Evolutionary conservation across 2,797 vertebrate genomes (phyloP), one percentile per base, ranked within the genome.

Genomic region (Siniperca obscura): DNA sequence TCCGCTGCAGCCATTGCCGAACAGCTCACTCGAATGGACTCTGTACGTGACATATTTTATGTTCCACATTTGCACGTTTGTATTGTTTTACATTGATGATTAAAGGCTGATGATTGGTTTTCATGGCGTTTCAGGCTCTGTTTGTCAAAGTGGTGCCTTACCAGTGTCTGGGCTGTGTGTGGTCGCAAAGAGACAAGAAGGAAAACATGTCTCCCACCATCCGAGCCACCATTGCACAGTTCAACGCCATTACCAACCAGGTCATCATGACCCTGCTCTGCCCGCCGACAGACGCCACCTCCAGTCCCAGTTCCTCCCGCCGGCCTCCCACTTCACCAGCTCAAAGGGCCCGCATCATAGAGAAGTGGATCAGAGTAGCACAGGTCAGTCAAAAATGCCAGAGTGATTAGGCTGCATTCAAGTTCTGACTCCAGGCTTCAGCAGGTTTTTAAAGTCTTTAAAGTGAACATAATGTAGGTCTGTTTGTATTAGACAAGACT

Each of bases 151-250:
- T 97, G 78, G 90, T 94, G 1, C 94, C 95, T 1, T 97, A 95
- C 85, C 96, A 98, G 80, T 98, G 97, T 87, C 91, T 97, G 86
- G 97, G 97, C 79, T 96, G 96, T 0, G 89, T 97, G 59, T 98
- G 97, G 97, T 97, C 97, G 0, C 97, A 97, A 69, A 91, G 97
- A 21, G 97, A 96, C 90, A 96, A 96, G 85, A 96, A 96, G 6
- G 96, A 96, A 59, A 95, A 96, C 80, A 83, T 93, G 81, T 96
- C 96, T 5, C 94, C 97, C 19, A 97, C 96, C 0, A 96, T 97
- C 82, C 93, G 96, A 3, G 96, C 97, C 91, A 98, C 97, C 0
- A 93, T 98, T 22, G 80, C 95, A 0, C 97, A 97, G 85, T 98
- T 98, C 91, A 98, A 98, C n/a, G 74, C 92, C 0, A 84, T 98